These are phyloP conservation scores for Microtus oregoni DNA, from an alignment of 2,113 vertebrate species.

Conservation along the genomic window DNA sequence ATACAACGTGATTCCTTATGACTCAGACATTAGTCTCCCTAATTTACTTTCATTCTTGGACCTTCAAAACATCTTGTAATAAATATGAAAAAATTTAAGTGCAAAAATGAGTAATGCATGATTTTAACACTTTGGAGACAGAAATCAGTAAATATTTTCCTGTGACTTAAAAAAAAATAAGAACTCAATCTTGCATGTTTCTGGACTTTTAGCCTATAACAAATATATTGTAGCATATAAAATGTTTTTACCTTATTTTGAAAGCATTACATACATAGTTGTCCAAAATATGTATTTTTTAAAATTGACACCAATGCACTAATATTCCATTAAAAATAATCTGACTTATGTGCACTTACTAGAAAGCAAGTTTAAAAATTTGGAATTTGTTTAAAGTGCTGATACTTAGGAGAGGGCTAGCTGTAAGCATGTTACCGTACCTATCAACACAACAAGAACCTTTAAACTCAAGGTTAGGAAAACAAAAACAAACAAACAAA, in stretches of 20 bases:
- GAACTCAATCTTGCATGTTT: conserved; percentile 56
- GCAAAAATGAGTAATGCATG: conserved; percentile 74
- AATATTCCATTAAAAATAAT: conserved; percentile 63
- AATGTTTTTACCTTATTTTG: conserved; percentile 69
- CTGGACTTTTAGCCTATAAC: conserved; percentile 70
- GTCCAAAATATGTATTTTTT: conserved; percentile 68
- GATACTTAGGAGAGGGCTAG: conserved; percentile 49
- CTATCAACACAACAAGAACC: conserved; percentile 62
- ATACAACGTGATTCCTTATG: conserved; percentile 62
- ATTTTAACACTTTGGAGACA: conserved; percentile 72
- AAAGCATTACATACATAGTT: conserved; percentile 72
- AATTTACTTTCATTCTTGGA: conserved; percentile 74
- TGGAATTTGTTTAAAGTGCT: conserved; percentile 68
- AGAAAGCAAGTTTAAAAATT: conserved; percentile 70
- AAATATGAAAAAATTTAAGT: conserved; percentile 75
- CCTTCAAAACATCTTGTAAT: conserved; percentile 76
- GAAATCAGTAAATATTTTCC: conserved; percentile 72
- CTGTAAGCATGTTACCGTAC: conserved; percentile 39
- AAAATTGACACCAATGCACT: conserved; percentile 64
- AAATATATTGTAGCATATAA: conserved; percentile 78
- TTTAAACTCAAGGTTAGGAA: conserved; percentile 51
- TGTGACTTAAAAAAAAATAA: conserved; percentile 71
- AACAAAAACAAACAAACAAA: conserved; percentile 2
- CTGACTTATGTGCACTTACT: not conserved
- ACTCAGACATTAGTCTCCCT: conserved; percentile 66